A percentile compares a stretch with the other conserved stretches of the same genome.
phyloP scores from a whole-genome alignment of 2,888 invertebrate species.

The Lochmaea crataegi region DNA sequence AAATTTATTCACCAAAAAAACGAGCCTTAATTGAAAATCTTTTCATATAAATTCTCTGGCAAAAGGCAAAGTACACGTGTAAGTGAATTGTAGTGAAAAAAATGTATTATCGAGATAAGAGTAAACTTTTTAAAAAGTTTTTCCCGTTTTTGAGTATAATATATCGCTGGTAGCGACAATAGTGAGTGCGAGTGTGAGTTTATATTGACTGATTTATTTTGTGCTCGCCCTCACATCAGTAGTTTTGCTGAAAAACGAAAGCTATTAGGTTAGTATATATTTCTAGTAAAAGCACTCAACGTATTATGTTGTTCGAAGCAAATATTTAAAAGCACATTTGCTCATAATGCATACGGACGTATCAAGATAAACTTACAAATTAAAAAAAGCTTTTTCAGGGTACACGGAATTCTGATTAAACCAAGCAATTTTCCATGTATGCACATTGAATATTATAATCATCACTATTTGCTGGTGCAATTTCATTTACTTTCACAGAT shows the following conservation, averaged over 20 bases:
- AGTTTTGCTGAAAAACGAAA: not conserved
- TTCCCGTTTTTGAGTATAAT: not conserved
- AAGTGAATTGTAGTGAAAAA: constrained; percentile 22
- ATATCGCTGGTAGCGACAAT: not conserved
- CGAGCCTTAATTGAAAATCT: constrained; percentile 23
- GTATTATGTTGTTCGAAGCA: not conserved
- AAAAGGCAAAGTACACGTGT: constrained; percentile 22
- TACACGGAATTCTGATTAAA: not conserved
- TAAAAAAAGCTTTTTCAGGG: not conserved
- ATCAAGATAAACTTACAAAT: not conserved
- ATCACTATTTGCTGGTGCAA: not conserved
- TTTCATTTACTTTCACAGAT: no score
- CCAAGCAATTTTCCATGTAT: not conserved
- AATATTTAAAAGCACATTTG: not conserved
- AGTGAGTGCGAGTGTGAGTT: not conserved
- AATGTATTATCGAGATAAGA: constrained; percentile 24
- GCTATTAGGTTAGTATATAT: not conserved
- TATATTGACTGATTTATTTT: constrained; percentile 2
- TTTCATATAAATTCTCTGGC: constrained; percentile 18
- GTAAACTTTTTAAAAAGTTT: constrained; percentile 12
- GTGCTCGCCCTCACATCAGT: not conserved
- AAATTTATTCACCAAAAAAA: constrained; percentile 25
- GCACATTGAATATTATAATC: not conserved
- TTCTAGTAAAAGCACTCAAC: not conserved
- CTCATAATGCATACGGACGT: no score